Base-by-base conservation (phyloP, 2,113 vertebrate species). In the Protomyctophum bolini region DNA sequence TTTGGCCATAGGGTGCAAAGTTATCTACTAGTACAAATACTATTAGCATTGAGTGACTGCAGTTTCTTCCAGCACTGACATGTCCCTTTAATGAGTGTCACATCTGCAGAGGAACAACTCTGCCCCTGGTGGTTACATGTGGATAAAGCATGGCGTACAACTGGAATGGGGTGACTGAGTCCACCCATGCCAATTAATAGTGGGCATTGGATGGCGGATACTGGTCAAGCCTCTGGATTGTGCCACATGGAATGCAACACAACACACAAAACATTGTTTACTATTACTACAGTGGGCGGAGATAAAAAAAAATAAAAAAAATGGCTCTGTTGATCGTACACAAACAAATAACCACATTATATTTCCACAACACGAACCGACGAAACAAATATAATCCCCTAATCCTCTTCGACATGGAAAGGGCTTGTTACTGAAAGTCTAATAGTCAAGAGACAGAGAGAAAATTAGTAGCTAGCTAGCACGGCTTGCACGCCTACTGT, bases 401-500 rank as follows among this genome's bases (percentile, higher is more conserved):
- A 88, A 83, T 71, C 81, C 11, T 7, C 10, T 56, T 55, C 48
- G 70, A 76, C 77, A 80, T 45, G 67, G n/a, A 73, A 63, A 86
- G 76, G 28, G 72, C 75, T 86, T 83, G 80, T 85, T 84, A 87
- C 81, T 62, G 73, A 81, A 84, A 83, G 77, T 79, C 82, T 88
- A 86, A 89, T 86, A 87, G 80, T 81, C 70, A 68, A 80, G 66
- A 77, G 66, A 87, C 77, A 80, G 70, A 64, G 69, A 75, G 86
- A 87, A 89, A 91, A 92, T 91, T 83, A 90, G 80, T 82, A 90
- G 84, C 83, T 85, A 72, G 79, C 72, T 59, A n/a, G 15, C 81
- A 78, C 75, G 33, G 33, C 33, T 4, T 28, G 48, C 33, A 41
- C 33, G 33, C 45, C 71, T 84, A 41, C 81, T 87, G 86, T 91